Evolutionary conservation across 2,797 vertebrate species (phyloP).

Genomic region (Denticeps clupeoides): DNA sequence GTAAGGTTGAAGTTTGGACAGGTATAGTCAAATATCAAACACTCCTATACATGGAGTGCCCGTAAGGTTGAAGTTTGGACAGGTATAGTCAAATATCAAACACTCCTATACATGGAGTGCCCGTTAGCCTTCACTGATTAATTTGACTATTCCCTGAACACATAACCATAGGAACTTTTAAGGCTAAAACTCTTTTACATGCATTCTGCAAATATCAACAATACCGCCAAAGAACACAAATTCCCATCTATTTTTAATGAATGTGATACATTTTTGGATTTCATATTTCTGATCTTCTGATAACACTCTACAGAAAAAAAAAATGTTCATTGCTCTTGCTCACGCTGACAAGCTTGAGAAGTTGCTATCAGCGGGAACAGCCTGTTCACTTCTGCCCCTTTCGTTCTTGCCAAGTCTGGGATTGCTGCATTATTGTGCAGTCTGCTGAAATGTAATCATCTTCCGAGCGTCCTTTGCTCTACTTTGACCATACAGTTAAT

Average conservation of each 20-base stretch:
- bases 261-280: neutral
- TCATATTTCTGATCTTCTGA: neutral
- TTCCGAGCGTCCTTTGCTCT: neutral
- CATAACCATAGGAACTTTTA: too few relatives aligned
- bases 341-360: neutral
- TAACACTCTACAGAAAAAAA: neutral
- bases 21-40: too few relatives aligned
- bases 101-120: too few relatives aligned
- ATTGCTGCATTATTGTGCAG: neutral
- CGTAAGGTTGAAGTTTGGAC: too few relatives aligned
- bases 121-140: too few relatives aligned
- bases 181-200: neutral
- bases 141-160: too few relatives aligned
- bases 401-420: neutral
- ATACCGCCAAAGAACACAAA: neutral
- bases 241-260: neutral
- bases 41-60: too few relatives aligned
- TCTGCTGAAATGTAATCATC: slow-evolving; percentile 1
- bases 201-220: neutral
- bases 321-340: neutral
- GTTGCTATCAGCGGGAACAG: slow-evolving; percentile 3
- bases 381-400: neutral
- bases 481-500: neutral
- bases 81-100: too few relatives aligned
- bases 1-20: too few relatives aligned